Evolutionary conservation across 2,888 invertebrate species (phyloP).

Genomic region (Himalopsyche anomala): DNA sequence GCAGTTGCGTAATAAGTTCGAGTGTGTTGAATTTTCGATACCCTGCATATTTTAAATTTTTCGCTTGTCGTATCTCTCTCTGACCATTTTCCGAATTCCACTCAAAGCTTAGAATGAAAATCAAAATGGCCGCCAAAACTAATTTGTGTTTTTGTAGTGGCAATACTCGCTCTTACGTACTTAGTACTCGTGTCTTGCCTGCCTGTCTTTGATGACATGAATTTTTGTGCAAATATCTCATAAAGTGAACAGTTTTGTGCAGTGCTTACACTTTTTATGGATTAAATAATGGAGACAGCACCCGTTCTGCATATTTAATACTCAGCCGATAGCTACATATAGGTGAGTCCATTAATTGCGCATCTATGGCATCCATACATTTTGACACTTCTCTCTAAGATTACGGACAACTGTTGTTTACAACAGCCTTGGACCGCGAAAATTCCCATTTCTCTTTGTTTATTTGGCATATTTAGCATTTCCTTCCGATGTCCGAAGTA

Average conservation of each 20-base stretch:
- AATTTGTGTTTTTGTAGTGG: neutral
- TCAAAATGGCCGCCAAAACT: neutral
- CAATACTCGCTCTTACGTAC: conserved; percentile 46
- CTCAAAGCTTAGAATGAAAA: conserved; percentile 7
- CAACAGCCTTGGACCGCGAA: conserved; percentile 49
- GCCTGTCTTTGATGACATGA: conserved; percentile 58
- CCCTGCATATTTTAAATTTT: too few relatives aligned
- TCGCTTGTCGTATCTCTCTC: neutral
- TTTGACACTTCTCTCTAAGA: conserved; percentile 54
- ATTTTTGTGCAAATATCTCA: conserved; percentile 58
- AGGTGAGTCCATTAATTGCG: conserved; percentile 55
- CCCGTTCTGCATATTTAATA: conserved; percentile 50
- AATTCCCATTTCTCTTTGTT: conserved; percentile 16
- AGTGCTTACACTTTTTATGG: conserved; percentile 49
- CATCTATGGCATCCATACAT: conserved; percentile 54
- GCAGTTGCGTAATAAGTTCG: too few relatives aligned
- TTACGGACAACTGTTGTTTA: conserved; percentile 56
- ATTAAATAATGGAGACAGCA: conserved; percentile 51
- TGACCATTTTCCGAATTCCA: neutral
- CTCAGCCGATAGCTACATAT: conserved; percentile 46
- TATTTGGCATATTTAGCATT: neutral
- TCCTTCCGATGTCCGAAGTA: neutral
- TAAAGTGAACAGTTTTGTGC: conserved; percentile 48
- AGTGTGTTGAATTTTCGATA: too few relatives aligned
- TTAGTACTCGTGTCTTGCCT: conserved; percentile 55